Evolutionary conservation across 2,113 vertebrate genomes (phyloP).

Genomic region (Epinephelus lanceolatus): DNA sequence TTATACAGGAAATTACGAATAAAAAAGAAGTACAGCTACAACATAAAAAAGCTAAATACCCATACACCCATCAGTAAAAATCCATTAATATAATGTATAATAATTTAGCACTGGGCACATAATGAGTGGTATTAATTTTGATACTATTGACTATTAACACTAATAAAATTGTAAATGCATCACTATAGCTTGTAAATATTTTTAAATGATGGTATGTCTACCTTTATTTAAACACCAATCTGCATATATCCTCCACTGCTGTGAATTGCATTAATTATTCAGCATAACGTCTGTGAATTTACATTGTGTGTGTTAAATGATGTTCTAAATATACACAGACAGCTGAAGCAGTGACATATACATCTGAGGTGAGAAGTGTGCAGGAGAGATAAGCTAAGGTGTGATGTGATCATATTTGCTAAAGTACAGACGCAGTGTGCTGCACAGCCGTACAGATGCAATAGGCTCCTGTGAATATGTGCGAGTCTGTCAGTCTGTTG

Average conservation of each 20-base stretch:
- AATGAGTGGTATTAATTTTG: too few relatives aligned
- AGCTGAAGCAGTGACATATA: not conserved
- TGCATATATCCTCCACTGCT: not conserved
- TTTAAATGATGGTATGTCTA: too few relatives aligned
- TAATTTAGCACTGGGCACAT: not conserved
- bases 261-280: conserved; percentile 31
- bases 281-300: not conserved
- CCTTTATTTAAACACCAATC: not conserved
- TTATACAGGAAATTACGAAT: not conserved
- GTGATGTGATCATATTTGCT: conserved; percentile 39
- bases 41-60: not conserved
- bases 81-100: not conserved
- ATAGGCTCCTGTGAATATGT: conserved; percentile 39
- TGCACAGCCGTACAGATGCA: conserved; percentile 31
- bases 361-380: conserved; percentile 24
- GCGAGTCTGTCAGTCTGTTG: conserved; percentile 40
- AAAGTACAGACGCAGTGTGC: conserved; percentile 22
- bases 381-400: conserved; percentile 29
- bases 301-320: not conserved
- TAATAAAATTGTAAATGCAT: too few relatives aligned
- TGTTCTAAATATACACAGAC: conserved; percentile 6
- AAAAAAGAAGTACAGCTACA: too few relatives aligned
- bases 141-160: too few relatives aligned
- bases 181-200: too few relatives aligned
- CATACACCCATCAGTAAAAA: not conserved